Conservation (phyloP, 2,888 invertebrate species). For the Geophilus truncorum region DNA sequence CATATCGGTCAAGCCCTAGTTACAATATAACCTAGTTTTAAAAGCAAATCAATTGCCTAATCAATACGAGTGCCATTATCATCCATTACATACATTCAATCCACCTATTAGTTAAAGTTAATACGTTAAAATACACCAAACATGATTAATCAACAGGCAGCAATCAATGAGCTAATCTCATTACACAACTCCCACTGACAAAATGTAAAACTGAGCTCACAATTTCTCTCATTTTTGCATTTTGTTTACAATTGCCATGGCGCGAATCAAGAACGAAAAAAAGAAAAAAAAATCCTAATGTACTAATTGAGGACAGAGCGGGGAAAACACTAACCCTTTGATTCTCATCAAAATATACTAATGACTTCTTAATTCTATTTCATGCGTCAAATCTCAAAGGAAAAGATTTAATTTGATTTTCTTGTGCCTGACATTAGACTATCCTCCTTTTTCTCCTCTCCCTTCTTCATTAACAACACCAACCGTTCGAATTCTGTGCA, state of each 20-base stretch:
- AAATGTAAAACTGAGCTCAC: too few relatives aligned
- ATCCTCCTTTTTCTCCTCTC: not conserved
- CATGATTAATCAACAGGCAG: too few relatives aligned
- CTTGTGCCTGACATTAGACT: not conserved
- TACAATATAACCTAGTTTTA: too few relatives aligned
- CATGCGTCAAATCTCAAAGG: slow-evolving; percentile 9
- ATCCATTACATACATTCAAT: too few relatives aligned
- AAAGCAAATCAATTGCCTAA: too few relatives aligned
- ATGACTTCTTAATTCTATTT: slow-evolving; percentile 7
- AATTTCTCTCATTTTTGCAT: not conserved
- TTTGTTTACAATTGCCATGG: not conserved
- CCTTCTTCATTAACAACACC: not conserved
- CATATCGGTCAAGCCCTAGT: too few relatives aligned
- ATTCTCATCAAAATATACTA: slow-evolving; percentile 13
- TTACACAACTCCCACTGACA: too few relatives aligned
- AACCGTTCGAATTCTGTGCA: not conserved
- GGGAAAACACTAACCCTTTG: not conserved
- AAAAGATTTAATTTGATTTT: slow-evolving; percentile 14
- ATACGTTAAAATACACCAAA: too few relatives aligned
- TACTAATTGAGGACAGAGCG: not conserved
- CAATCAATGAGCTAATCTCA: too few relatives aligned
- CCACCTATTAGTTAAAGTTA: too few relatives aligned
- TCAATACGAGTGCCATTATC: too few relatives aligned
- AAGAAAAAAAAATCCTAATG: not conserved
- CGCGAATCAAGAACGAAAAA: not conserved